Base-by-base conservation (phyloP, 2,797 vertebrate genomes). In the Bradypus variegatus region DNA sequence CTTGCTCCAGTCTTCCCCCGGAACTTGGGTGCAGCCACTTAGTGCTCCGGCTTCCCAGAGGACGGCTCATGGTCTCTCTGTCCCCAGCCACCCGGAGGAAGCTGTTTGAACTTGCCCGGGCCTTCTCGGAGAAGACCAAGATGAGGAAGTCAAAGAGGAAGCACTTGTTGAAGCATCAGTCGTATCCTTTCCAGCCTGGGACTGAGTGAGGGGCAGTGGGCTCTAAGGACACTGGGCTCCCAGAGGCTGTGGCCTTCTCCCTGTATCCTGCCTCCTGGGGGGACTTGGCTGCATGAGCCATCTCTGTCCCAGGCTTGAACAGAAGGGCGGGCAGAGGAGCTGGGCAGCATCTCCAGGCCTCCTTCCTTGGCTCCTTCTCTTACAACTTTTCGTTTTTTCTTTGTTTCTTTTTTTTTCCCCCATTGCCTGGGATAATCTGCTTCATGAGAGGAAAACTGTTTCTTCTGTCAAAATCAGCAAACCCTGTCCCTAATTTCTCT, bases 101-200 rank as follows among this genome's bases (percentile, higher is more conserved):
- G 97, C 98, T 99, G 92, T 99, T 99, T 94, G 99, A 99, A 97
- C 98, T 99, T 9, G 99, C 99, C 96, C 98, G 98, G 96, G 98
- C 98, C 10, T 99, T 99, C 97, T 99, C 99, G 0, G 99, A 99
- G 96, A 99, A 98, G 97, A 99, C 99, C 0, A 99, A 98, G 97
- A 98, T 99, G 97, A 98, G 98, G 96, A 99, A 99, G 97, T 98
- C 98, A 0, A 99, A 98, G 97, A 98, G 98, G 96, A 99, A 98
- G 97, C 97, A 98, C 33, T 97, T 99, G 88, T 95, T 99, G 94
- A 99, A 98, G 97, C 99, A 99, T 94, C 99, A 99, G 78, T 98
- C 97, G 98, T 99, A 99, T 99, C 99, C 98, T 99, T 97, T 92
- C 80, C 11, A 69, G 60, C 62, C 78, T 76, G 92, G 79, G 75